phyloP scores from a whole-genome alignment of 2,113 vertebrate species.

The Alethe diademata region DNA sequence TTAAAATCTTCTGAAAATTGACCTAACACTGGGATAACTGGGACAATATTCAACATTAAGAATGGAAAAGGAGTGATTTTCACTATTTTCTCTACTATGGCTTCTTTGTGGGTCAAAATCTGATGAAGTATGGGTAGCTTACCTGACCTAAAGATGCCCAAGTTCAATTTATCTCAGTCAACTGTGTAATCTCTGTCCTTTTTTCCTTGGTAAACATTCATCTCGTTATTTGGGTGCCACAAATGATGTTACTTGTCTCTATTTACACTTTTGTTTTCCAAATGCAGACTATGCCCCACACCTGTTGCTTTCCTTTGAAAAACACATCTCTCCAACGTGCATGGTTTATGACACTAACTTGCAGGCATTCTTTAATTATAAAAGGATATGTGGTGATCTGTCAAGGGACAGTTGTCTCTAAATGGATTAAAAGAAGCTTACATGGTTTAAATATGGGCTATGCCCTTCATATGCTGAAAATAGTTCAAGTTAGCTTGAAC shows the following conservation, averaged over 20 bases:
- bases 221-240: neutral
- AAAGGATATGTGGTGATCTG: slow-evolving; percentile 36
- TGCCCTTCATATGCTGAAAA: neutral
- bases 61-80: neutral
- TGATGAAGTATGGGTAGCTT: neutral
- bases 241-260: slow-evolving; percentile 10
- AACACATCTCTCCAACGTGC: neutral
- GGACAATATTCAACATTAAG: neutral
- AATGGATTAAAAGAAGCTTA: slow-evolving; percentile 58
- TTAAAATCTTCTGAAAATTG: neutral
- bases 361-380: slow-evolving; percentile 54
- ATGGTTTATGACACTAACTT: slow-evolving; percentile 47
- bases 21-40: neutral
- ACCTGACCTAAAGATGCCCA: neutral
- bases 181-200: neutral
- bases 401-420: slow-evolving; percentile 50
- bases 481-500: neutral
- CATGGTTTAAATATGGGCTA: neutral
- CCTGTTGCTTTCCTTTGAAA: slow-evolving; percentile 32
- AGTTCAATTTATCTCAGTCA: neutral
- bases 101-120: neutral
- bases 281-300: neutral
- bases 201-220: neutral
- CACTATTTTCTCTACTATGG: neutral
- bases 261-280: slow-evolving; percentile 24